Evolutionary conservation across 2,888 invertebrate genomes (phyloP).

Genomic region (Diploptera punctata): DNA sequence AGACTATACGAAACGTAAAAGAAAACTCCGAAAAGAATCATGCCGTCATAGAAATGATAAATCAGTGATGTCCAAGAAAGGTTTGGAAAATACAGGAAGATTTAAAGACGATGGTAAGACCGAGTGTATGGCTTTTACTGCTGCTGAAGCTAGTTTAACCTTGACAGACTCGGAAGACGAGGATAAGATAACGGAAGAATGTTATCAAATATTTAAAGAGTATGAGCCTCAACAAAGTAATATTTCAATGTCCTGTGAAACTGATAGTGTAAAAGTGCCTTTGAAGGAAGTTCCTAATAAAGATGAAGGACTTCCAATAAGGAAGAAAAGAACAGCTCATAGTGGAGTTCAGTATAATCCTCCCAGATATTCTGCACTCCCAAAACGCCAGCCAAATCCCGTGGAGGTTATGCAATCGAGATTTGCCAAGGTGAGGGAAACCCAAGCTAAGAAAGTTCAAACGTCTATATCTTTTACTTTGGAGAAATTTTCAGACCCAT

Average conservation of each 20-base stretch:
- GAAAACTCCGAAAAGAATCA: too few species aligned
- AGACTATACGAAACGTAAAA: too few species aligned
- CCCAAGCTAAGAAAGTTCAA: neutral
- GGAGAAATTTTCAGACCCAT: too few species aligned
- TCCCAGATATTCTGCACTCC: neutral
- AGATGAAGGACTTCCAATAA: constrained; percentile 51
- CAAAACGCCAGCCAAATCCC: neutral
- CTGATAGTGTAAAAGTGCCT: neutral
- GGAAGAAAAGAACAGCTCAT: constrained; percentile 78
- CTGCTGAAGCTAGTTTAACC: too few species aligned
- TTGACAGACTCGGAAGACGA: constrained; percentile 56
- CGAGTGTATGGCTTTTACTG: too few species aligned
- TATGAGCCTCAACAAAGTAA: constrained; percentile 61
- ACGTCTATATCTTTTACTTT: too few species aligned
- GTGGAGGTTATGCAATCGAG: neutral
- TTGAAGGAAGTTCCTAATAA: constrained; percentile 55
- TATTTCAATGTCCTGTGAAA: too few species aligned
- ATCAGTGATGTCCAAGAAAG: too few species aligned
- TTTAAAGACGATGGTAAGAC: too few species aligned
- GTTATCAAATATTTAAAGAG: constrained; percentile 86
- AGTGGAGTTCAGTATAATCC: constrained; percentile 57
- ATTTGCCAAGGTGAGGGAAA: constrained; percentile 5
- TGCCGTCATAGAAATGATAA: too few species aligned
- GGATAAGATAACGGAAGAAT: constrained; percentile 79
- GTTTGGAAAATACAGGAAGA: too few species aligned